Evolutionary conservation across 1,140 invertebrate genomes (phyloP).

Genomic region (Planococcus citri): DNA sequence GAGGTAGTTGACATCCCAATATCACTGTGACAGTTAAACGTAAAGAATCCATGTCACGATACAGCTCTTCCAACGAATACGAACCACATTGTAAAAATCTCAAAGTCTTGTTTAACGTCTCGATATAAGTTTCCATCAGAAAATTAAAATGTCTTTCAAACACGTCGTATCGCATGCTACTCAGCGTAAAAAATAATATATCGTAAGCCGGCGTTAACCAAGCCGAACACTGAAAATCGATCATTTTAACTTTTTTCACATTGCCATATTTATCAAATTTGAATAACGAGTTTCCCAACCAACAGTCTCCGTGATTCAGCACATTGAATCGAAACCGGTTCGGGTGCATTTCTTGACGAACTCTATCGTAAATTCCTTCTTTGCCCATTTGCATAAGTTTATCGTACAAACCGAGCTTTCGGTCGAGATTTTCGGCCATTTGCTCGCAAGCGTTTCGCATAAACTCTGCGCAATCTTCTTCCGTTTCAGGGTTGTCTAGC

Average conservation of each 20-base stretch:
- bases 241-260: conserved; percentile 38
- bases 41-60: background rate
- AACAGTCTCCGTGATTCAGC: conserved; percentile 60
- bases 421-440: too few relatives aligned
- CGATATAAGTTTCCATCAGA: background rate
- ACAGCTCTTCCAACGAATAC: background rate
- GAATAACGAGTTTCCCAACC: conserved; percentile 62
- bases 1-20: background rate
- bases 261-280: conserved; percentile 38
- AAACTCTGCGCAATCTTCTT: too few relatives aligned
- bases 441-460: too few relatives aligned
- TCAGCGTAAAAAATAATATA: background rate
- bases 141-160: background rate
- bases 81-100: background rate
- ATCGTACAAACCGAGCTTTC: too few relatives aligned
- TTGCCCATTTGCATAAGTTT: too few relatives aligned
- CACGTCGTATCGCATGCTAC: background rate
- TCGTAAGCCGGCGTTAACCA: background rate
- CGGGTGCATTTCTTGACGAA: background rate
- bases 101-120: background rate
- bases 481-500: too few relatives aligned
- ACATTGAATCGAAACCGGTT: conserved; percentile 40
- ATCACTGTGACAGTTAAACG: background rate
- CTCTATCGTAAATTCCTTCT: too few relatives aligned
- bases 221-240: background rate